Evolutionary conservation across 64 coral and sea anemone species (phyloP), one percentile per base, ranked within the genome.

Genomic region (Platygyra sinensis): DNA sequence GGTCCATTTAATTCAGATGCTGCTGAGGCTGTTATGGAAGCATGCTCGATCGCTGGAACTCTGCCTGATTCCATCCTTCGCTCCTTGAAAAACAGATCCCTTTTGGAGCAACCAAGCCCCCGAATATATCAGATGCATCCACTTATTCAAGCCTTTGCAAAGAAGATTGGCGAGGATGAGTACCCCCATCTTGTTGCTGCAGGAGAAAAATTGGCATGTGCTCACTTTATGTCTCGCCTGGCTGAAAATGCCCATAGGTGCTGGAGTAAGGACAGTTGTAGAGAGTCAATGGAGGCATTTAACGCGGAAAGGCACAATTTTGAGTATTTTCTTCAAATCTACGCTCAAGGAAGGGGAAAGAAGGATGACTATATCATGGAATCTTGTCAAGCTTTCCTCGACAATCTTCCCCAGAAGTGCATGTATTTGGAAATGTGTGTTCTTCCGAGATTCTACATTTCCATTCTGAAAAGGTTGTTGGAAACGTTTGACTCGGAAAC

Each of bases 201-300:
- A 16, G 67, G 64, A 46, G 13, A 74, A 52, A 62, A 77, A 31
- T 30, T 49, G 49, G 87, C 75, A 3, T 65, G 87, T 76, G 87
- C 51, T n/a, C 72, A 84, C 59, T 94, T 82, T n/a, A 22, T 67
- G 30, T 77, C 72, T 28, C 4, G 72, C 19, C 19, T 89, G 16
- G 71, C 16, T 28, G 12, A 72, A 0, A 72, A 83, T n/a, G 31
- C 86, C 7, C 15, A 57, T 15, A 14, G 54, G 10, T 89, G 59
- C 60, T 94, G 92, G 92, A 33, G 77, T 6, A 89, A 72, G 25
- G 78, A 94, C 78, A 32, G 18, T 2, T 94, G 86, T 72, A 94
- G 83, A 64, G n/a, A 65, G 38, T 76, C 92, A 42, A 55, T 94
- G 25, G 39, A 76, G 24, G 19, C 64, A 31, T 90, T 90, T 79